Base-by-base conservation (phyloP, 2,888 invertebrate genomes). In the Diogma glabrata region DNA sequence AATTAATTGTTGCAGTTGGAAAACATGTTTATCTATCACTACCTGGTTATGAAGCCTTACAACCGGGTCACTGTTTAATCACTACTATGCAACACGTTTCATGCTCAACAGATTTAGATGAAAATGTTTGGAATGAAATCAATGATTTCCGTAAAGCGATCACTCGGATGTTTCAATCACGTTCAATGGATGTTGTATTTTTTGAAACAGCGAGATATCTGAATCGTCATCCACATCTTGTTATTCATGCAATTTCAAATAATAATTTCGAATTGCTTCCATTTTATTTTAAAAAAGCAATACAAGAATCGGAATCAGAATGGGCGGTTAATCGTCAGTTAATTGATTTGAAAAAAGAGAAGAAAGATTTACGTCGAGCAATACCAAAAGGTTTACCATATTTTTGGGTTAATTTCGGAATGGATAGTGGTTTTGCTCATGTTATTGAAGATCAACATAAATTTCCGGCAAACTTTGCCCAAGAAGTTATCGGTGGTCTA, bases 211-310 rank as follows among this genome's bases (percentile, higher is more conserved):
- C 88, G 4, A 80, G 80, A 60, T 77, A 77, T 61, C 72, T 90
- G 20, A 76, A 84, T 54, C 75, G 75, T 59, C 79, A 79, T 59
- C 87, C 89, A 0, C 97, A 99, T 65, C 82, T 94, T 79, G 74
- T 75, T 36, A 74, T 96, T 48, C 88, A 96, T 61, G 95, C 95
- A 73, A 76, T 97, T 9, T 94, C 97, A 0, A 60, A 94, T 54
- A 83, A 86, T 4, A 77, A 78, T 60, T 92, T 90, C 2, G 91
- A 93, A 60, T 73, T 86, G 71, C 90, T 92, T 4, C 90, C 95
- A 1, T 93, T 97, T 62, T 97, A 94, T 70, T 97, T 97, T 68
- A 95, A 95, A 77, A 99, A 99, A 76, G 96, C 95, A 0, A 81
- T 99, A 52, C 77, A 89, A 60, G 97, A 99, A 67, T 91, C 90